Evolutionary conservation across 1,140 invertebrate genomes (phyloP).

Genomic region (Anastrepha obliqua): DNA sequence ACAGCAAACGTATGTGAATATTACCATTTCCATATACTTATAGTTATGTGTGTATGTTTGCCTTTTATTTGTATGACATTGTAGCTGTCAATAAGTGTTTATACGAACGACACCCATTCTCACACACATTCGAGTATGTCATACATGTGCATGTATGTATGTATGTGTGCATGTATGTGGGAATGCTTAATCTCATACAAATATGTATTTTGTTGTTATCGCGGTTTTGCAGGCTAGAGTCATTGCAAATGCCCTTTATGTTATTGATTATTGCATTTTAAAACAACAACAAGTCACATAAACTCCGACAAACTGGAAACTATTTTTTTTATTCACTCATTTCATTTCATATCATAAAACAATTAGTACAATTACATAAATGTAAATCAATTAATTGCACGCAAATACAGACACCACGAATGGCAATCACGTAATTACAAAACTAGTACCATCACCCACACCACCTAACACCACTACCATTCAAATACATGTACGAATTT

Average conservation of each 20-base stretch:
- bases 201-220: background rate
- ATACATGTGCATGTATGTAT: background rate
- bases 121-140: background rate
- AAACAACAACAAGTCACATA: background rate
- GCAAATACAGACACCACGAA: background rate
- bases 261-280: conserved; percentile 1
- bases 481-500: background rate
- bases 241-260: background rate
- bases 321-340: background rate
- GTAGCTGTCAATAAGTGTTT: background rate
- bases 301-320: background rate
- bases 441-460: background rate
- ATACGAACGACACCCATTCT: background rate
- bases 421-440: conserved; percentile 20
- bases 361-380: conserved; percentile 1
- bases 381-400: conserved; percentile 27
- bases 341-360: background rate
- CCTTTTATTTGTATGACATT: background rate
- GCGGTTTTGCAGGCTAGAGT: background rate
- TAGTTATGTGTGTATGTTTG: background rate
- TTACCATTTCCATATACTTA: too few relatives aligned
- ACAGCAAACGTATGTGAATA: background rate
- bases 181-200: background rate
- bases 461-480: too few relatives aligned
- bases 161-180: background rate